These are phyloP conservation scores for Eudemis profundana DNA, from an alignment of 2,888 invertebrate genomes.

Conservation along the genomic window DNA sequence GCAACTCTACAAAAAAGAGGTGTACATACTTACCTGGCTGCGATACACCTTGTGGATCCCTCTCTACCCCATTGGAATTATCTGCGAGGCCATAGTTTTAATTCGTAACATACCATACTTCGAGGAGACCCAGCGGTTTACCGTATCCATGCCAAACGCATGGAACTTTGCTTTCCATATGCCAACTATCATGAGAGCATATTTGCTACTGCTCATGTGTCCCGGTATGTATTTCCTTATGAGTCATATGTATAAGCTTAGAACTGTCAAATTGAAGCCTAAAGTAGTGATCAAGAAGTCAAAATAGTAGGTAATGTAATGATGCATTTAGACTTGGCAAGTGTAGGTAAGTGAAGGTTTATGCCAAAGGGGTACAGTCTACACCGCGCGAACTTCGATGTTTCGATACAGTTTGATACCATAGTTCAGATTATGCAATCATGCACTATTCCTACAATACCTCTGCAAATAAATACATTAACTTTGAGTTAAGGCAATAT, in stretches of 20 bases:
- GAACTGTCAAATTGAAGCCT: conserved; percentile 88
- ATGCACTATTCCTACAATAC: too few species aligned
- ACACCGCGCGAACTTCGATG: too few species aligned
- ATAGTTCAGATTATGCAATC: too few species aligned
- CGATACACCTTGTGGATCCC: conserved; percentile 97
- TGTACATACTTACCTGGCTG: conserved; percentile 93
- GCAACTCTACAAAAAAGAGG: conserved; percentile 90
- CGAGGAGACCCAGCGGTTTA: conserved; percentile 92
- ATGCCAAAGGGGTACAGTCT: too few species aligned
- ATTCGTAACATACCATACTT: conserved; percentile 95
- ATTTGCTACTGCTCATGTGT: conserved; percentile 90
- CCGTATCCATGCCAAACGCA: conserved; percentile 91
- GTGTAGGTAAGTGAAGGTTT: too few species aligned
- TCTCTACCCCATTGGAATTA: conserved; percentile 95
- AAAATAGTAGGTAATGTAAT: conserved; percentile 62
- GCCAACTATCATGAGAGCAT: conserved; percentile 91
- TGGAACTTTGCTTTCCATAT: conserved; percentile 95
- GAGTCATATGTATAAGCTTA: conserved; percentile 92
- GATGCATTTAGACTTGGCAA: background rate
- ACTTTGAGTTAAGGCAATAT: too few species aligned
- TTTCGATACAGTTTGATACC: too few species aligned
- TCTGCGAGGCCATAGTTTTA: conserved; percentile 93
- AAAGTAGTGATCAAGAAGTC: conserved; percentile 77
- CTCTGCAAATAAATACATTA: too few species aligned
- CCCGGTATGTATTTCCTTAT: conserved; percentile 92